A percentile compares a stretch with the other conserved stretches of the same genome.
These are phyloP conservation scores for Protosalanx chinensis DNA, from an alignment of 2,797 vertebrate species.

Conservation along the genomic window DNA sequence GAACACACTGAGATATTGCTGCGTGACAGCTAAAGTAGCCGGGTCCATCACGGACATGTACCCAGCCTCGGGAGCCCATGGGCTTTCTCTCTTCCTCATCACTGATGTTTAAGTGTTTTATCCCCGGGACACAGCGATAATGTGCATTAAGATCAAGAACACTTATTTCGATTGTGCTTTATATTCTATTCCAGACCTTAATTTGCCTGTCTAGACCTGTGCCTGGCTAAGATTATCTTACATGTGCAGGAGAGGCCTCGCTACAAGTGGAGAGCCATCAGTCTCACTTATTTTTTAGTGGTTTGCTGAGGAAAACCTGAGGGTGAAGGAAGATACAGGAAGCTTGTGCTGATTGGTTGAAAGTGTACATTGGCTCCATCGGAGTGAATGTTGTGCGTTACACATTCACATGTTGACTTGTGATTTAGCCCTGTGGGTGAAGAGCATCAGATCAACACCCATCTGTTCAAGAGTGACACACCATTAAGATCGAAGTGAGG, in stretches of 20 bases:
- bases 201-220: slow-evolving; percentile 62
- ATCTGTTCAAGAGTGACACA: slow-evolving; percentile 5
- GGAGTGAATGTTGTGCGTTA: not conserved
- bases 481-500: no score
- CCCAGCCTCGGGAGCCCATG: slow-evolving; percentile 66
- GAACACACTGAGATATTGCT: slow-evolving; percentile 59
- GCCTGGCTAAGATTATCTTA: slow-evolving; percentile 50
- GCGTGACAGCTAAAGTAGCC: slow-evolving; percentile 78
- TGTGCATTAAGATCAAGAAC: slow-evolving; percentile 84
- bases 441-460: not conserved
- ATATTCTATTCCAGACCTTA: slow-evolving; percentile 80
- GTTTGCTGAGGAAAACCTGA: not conserved
- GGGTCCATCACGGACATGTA: slow-evolving; percentile 73
- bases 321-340: not conserved
- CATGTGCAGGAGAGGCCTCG: slow-evolving; percentile 29
- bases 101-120: slow-evolving; percentile 85
- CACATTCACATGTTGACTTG: slow-evolving; percentile 6
- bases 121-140: slow-evolving; percentile 80
- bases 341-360: not conserved
- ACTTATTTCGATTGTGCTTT: slow-evolving; percentile 81
- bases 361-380: not conserved
- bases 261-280: slow-evolving; percentile 12
- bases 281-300: slow-evolving; percentile 1
- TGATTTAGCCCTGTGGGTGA: slow-evolving; percentile 3
- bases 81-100: slow-evolving; percentile 72